Evolutionary conservation across 2,113 vertebrate genomes (phyloP).

Genomic region (Ochotona princeps): DNA sequence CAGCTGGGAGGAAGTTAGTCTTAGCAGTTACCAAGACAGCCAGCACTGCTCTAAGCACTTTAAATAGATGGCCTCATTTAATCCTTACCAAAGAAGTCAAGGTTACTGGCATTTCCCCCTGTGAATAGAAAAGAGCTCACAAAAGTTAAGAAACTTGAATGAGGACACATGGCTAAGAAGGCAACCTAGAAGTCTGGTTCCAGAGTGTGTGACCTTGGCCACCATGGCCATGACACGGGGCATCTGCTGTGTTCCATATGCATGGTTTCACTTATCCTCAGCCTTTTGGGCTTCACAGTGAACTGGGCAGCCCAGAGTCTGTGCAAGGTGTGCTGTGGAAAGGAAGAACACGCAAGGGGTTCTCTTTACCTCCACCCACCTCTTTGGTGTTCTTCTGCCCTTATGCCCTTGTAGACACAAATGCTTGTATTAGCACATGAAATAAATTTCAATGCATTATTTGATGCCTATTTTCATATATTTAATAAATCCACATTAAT

Average conservation of each 20-base stretch:
- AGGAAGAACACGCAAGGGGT: neutral
- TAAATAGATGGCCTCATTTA: neutral
- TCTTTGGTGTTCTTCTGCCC: too few relatives aligned
- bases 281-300: neutral
- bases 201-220: neutral
- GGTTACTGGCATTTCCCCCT: neutral
- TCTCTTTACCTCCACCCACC: neutral
- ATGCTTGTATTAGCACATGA: neutral
- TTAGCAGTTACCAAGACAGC: neutral
- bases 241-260: rapidly evolving
- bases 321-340: rapidly evolving
- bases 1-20: neutral
- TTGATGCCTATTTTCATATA: neutral
- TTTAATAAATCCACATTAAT: neutral
- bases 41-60: neutral
- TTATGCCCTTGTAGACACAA: too few relatives aligned
- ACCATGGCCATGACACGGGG: rapidly evolving
- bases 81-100: neutral
- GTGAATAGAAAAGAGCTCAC: neutral
- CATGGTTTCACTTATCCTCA: rapidly evolving
- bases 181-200: neutral
- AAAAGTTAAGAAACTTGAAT: neutral
- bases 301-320: neutral
- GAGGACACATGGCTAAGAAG: neutral
- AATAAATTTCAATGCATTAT: neutral